Base-by-base conservation (phyloP, 2,888 invertebrate genomes). In the Tetheella fluctuosa region DNA sequence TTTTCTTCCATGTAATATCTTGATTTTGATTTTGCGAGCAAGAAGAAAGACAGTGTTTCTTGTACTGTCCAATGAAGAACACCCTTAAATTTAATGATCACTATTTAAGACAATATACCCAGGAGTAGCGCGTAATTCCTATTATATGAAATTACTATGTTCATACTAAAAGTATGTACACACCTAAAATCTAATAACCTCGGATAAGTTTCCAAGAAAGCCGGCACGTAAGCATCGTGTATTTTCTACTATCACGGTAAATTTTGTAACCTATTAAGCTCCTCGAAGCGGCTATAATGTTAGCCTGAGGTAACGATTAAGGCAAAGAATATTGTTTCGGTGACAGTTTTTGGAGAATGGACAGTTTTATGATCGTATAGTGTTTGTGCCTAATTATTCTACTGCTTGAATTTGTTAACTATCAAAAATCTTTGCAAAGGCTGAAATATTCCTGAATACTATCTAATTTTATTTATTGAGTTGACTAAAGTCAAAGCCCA, bases 241-340 rank as follows among this genome's bases (percentile, higher is more conserved):
- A 90, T 91, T 90, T 90, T 90, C 88, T 89, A 87, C 87, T 88
- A 91, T 90, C 91, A 85, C 85, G 89, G 86, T 90, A 90, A 91
- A 92, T 93, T 92, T 90, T 90, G 91, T 88, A 84, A 91, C 89
- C 92, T 92, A 92, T 93, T 92, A 91, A 91, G 89, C 89, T 91
- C 84, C 90, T 89, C 86, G 90, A 88, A 90, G 90, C 90, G 88
- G 89, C 91, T 84, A 88, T 92, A 90, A 91, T 86, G 91, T 89
- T 91, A 86, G 91, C 92, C 92, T 80, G 91, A 90, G 90, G 92
- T 87, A 89, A 86, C 91, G 91, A 91, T 92, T 90, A 88, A 83
- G 81, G 62, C 93, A 90, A 77, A 92, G 92, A 92, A 68, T 84
- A 88, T 75, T 71, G 62, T 70, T 74, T 67, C 70, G 68, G 67